Percentiles rank a stretch among this genome's conserved stretches.
Evolutionary conservation across 92 coral and sea anemone species (phyloP).

Genomic region (Zoanthus sociatus): DNA sequence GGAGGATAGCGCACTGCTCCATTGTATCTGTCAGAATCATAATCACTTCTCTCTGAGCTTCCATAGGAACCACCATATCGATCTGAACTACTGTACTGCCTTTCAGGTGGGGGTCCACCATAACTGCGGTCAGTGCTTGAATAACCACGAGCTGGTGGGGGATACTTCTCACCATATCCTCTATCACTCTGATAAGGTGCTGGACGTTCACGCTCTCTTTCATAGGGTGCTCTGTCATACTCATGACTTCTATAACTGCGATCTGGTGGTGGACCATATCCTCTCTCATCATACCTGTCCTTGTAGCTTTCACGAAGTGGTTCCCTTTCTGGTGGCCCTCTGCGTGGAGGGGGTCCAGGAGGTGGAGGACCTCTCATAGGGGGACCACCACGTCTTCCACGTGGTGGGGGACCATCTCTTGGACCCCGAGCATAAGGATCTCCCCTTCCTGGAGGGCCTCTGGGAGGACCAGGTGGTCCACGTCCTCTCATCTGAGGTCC

Average conservation of each 20-base stretch:
- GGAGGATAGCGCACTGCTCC: conserved; percentile 66
- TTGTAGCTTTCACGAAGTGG: conserved; percentile 39
- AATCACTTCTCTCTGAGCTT: conserved; percentile 21
- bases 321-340: conserved; percentile 48
- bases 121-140: conserved; percentile 81
- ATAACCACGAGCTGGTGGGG: conserved; percentile 82
- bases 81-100: conserved; percentile 38
- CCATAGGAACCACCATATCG: conserved; percentile 38
- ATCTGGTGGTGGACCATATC: conserved; percentile 72
- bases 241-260: conserved; percentile 68
- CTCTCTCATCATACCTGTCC: conserved; percentile 50
- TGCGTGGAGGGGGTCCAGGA: conserved; percentile 40
- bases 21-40: conserved; percentile 45
- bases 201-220: conserved; percentile 74
- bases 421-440: conserved; percentile 63
- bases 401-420: conserved; percentile 62
- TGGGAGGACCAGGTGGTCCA: conserved; percentile 78
- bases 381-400: conserved; percentile 75
- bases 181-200: conserved; percentile 75
- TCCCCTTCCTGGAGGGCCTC: conserved; percentile 76
- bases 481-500: conserved; percentile 61
- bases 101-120: conserved; percentile 75
- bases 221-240: conserved; percentile 83
- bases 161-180: conserved; percentile 71
- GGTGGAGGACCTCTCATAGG: conserved; percentile 68